Percentiles rank a stretch among this genome's conserved stretches.
Evolutionary conservation across 92 coral and sea anemone species (phyloP).

Genomic region (Umimayanthus chanpuru): DNA sequence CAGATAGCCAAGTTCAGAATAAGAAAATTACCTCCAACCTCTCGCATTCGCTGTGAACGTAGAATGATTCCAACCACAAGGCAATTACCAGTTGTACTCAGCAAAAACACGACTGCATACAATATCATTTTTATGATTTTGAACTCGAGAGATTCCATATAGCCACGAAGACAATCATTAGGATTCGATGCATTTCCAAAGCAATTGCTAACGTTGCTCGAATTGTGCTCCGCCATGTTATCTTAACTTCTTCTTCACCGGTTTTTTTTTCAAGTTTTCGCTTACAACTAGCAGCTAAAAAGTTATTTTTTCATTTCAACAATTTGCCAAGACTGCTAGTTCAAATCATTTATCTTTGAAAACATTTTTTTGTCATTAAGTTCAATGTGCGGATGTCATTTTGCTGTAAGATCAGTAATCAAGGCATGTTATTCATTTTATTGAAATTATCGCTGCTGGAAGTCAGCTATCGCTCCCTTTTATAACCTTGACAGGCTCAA

Average conservation of each 20-base stretch:
- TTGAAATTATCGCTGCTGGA: too few relatives aligned
- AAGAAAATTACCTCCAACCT: conserved; percentile 62
- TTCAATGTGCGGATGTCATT: not conserved
- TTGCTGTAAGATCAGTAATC: not conserved
- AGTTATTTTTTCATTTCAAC: not conserved
- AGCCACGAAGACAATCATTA: not conserved
- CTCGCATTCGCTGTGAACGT: conserved; percentile 61
- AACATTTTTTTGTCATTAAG: not conserved
- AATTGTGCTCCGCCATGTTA: not conserved
- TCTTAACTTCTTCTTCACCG: not conserved
- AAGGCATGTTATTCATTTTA: too few relatives aligned
- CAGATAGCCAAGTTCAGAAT: conserved; percentile 76
- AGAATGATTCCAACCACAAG: conserved; percentile 65
- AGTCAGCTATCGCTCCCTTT: too few relatives aligned
- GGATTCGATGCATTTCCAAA: not conserved
- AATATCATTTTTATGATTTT: conserved; percentile 61
- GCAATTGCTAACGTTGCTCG: not conserved
- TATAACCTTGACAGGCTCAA: too few relatives aligned
- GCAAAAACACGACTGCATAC: conserved; percentile 50
- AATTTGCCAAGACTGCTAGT: too few relatives aligned
- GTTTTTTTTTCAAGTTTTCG: not conserved
- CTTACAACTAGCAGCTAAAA: not conserved
- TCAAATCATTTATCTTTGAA: too few relatives aligned
- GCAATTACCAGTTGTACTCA: conserved; percentile 70
- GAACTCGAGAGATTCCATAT: conserved; percentile 41